These are phyloP conservation scores for Tipula vernalis DNA, from an alignment of 2,888 invertebrate species.

Conservation along the genomic window DNA sequence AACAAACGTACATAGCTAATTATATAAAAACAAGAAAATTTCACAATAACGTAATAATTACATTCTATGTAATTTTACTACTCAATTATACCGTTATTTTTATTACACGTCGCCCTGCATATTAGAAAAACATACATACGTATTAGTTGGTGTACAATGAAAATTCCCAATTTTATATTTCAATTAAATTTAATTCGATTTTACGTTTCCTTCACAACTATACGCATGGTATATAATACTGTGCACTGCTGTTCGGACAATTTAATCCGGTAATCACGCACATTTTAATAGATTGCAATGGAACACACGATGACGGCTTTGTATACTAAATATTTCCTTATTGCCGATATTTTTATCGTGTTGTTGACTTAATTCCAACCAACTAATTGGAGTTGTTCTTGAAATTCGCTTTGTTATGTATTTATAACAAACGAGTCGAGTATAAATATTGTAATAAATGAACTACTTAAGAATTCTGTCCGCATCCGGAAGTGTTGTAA, in stretches of 20 bases:
- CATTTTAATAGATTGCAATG: neutral
- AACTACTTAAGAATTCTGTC: neutral
- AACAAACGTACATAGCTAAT: neutral
- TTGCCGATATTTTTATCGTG: neutral
- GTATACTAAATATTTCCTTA: neutral
- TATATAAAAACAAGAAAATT: neutral
- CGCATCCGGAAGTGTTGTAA: neutral
- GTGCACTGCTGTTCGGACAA: neutral
- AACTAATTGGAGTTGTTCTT: neutral
- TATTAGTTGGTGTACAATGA: neutral
- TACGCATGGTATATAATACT: neutral
- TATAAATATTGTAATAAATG: neutral
- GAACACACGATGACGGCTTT: neutral
- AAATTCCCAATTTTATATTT: neutral
- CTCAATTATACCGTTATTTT: neutral
- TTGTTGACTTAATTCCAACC: neutral
- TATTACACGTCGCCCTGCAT: neutral
- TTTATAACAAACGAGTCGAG: neutral
- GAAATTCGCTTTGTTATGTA: neutral
- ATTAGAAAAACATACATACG: neutral
- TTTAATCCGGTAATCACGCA: neutral
- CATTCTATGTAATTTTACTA: neutral
- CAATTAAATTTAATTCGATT: neutral
- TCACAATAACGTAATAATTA: neutral
- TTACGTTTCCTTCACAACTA: neutral